These are phyloP conservation scores for Pseudomyrmex cubaensis DNA, from an alignment of 1,140 invertebrate genomes.

Conservation along the genomic window DNA sequence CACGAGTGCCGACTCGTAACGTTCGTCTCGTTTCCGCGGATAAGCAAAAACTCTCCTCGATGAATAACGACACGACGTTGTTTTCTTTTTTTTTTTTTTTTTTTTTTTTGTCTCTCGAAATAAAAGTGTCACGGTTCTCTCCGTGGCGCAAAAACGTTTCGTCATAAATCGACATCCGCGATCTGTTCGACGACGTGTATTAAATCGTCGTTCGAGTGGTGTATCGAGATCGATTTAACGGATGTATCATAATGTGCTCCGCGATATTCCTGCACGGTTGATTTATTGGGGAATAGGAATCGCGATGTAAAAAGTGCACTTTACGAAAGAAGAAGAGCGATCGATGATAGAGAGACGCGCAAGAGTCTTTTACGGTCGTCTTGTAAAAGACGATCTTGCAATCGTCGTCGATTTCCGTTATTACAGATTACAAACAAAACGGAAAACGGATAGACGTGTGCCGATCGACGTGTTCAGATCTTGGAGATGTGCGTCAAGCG, in stretches of 20 bases:
- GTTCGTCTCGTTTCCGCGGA: neutral
- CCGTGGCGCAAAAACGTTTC: neutral
- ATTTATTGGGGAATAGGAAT: neutral
- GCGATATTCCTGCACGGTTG: neutral
- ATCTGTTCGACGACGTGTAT: constrained; percentile 12
- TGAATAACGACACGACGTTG: constrained; percentile 18
- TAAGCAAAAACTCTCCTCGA: constrained; percentile 8
- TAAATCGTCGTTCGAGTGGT: neutral
- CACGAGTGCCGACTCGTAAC: neutral
- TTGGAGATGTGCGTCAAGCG: neutral
- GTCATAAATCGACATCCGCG: constrained; percentile 26
- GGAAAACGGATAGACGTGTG: neutral
- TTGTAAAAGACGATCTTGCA: neutral
- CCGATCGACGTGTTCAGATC: neutral
- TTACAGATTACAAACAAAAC: neutral
- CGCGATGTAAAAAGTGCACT: neutral
- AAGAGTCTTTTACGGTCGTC: neutral
- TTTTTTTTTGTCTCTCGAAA: constrained; percentile 35
- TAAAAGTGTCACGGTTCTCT: constrained; percentile 34
- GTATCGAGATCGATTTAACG: constrained; percentile 13
- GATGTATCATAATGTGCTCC: neutral
- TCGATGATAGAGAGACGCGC: neutral
- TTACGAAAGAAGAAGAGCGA: neutral
- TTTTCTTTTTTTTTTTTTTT: constrained; percentile 42
- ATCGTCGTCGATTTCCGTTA: neutral